Base-by-base conservation (phyloP, 2,797 vertebrate species). In the Sebastes hubbsi region DNA sequence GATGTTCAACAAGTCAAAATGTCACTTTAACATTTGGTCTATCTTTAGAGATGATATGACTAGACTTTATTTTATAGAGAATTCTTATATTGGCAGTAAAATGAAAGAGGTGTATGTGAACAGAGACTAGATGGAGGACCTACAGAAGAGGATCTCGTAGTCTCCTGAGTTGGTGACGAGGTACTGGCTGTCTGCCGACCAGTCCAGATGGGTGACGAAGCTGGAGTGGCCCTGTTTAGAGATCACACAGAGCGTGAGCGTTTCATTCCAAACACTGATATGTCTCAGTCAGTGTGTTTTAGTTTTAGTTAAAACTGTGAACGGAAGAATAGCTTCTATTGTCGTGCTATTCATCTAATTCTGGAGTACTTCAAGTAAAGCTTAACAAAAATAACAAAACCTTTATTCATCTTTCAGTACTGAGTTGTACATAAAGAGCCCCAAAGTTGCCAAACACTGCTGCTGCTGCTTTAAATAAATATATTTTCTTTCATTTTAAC, bases 141-240 rank as follows among this genome's bases (percentile, higher is more conserved):
- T 82, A 98, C 97, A 98, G 93, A 96, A 98, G 80, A 98, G 95
- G 90, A 97, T 97, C 91, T 98, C 97, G 55, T 98, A 98, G 94
- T 98, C 97, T 77, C 97, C 97, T 32, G 97, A 98, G 95, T 98
- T 98, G 92, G 97, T 98, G 88, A 97, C 96, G 71, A 98, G 95
- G 91, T 94, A 96, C 86, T 95, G 95, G 91, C 97, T 97, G 95
- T 97, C 94, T 20, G 58, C 70, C 0, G 97, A 97, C 97, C 97
- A 98, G 81, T 98, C 97, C 80, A 98, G 87, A 55, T 98, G 97
- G 36, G 97, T 98, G 78, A 98, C 96, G 71, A 97, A 98, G 86
- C 97, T 98, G 89, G 97, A 98, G 93, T 98, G 97, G 59, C 97
- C 97, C 97, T 98, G 88, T 4, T 49, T 59, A 25, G 22, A 64